Base-by-base conservation (phyloP, 2,113 vertebrate genomes). In the Alosa alosa region DNA sequence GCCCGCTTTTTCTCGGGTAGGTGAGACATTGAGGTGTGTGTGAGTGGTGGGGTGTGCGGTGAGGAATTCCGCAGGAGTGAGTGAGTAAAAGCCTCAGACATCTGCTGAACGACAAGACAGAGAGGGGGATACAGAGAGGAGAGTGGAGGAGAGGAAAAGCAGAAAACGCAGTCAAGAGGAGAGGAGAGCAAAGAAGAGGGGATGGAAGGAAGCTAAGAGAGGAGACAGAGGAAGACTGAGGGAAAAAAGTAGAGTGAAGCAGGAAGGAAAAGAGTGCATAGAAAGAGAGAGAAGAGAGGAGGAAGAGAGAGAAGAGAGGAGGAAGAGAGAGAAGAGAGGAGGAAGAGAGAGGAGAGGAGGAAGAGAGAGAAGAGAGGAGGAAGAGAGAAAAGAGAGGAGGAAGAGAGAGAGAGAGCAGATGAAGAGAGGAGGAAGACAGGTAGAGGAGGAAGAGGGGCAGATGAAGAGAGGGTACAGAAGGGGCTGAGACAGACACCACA, bases 21-120 rank as follows among this genome's bases (percentile, higher is more conserved):
- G 57, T 64, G 57, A 64, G 57, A 64, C 57, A 25, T 7, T 8
- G 57, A 31, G 64, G 25, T 72, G 1, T 15, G 75, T 88, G 88
- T 82, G 41, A 86, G 86, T 15, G 49, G 11, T 47, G 78, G 15
- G 64, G 64, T 11, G 64, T 72, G 64, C 25, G 64, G 64, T 72
- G 64, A 72, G 64, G 64, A 72, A 72, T 72, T 72, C n/a, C 36
- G 64, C 22, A 72, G 64, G 10, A 72, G 64, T 36, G n/a, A 72
- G 22, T 36, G 25, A 72, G 64, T 36, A 68, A 6, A 68, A 25
- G 13, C 57, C 6, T 64, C 57, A 64, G 22, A 64, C 57, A 25
- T 55, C 52, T 55, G 17, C 13, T 18, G 52, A 64, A 25, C 5
- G 57, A 64, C 4, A 25, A 25, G 57, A 64, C 4, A 60, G 5